A percentile compares a stretch with the other conserved stretches of the same genome.
phyloP scores from a whole-genome alignment of 2,797 vertebrate species.

The Pangasius krempfi region DNA sequence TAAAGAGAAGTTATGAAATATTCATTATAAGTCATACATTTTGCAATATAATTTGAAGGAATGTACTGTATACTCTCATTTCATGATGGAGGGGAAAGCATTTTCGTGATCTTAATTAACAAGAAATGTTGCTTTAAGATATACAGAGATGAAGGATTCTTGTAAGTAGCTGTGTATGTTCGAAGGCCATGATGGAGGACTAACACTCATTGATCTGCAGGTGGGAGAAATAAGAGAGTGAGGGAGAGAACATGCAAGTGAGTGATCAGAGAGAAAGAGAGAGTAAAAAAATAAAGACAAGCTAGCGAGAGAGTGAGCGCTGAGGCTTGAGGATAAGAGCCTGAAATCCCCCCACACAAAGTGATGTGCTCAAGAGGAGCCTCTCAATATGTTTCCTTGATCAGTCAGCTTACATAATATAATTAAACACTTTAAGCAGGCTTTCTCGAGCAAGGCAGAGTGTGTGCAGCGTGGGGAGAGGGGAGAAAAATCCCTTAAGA shows the following conservation, averaged over 20 bases:
- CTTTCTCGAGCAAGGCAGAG: slow-evolving; percentile 69
- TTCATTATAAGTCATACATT: slow-evolving; percentile 9
- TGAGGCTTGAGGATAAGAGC: slow-evolving; percentile 50
- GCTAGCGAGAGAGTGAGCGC: slow-evolving; percentile 25
- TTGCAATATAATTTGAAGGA: slow-evolving; percentile 2
- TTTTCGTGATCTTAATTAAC: slow-evolving; percentile 25
- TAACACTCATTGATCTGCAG: slow-evolving; percentile 50
- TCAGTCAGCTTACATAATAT: slow-evolving; percentile 76
- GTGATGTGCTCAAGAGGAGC: slow-evolving; percentile 59
- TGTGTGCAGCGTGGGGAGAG: slow-evolving; percentile 34
- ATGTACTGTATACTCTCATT: not conserved
- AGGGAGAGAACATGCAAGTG: not conserved
- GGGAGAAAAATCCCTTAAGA: slow-evolving; percentile 52
- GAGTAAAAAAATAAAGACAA: slow-evolving; percentile 26
- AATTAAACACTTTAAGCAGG: slow-evolving; percentile 77
- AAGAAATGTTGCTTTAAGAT: slow-evolving; percentile 6
- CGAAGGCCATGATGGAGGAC: slow-evolving; percentile 39
- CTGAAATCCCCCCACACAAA: slow-evolving; percentile 55
- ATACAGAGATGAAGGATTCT: slow-evolving; percentile 25
- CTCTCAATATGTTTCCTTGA: slow-evolving; percentile 70
- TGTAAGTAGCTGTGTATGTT: slow-evolving; percentile 47
- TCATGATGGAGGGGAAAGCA: not conserved
- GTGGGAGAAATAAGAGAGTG: not conserved
- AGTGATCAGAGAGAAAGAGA: slow-evolving; percentile 32
- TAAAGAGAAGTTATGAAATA: slow-evolving; percentile 9